A percentile compares a stretch with the other conserved stretches of the same genome.
Evolutionary conservation across 2,113 vertebrate species (phyloP).

Genomic region (Paraplagusia blochii): DNA sequence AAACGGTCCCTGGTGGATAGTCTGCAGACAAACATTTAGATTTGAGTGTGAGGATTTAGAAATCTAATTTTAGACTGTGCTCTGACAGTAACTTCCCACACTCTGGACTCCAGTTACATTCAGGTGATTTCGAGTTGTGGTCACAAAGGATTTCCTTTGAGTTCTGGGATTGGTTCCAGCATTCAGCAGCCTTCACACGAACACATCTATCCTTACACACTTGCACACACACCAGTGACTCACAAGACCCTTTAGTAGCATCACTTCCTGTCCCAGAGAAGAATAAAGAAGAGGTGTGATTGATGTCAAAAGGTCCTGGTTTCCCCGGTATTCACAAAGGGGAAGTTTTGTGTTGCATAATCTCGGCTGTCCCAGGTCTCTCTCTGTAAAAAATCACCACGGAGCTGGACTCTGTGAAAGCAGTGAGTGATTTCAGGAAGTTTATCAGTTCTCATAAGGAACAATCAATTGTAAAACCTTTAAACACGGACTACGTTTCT

Average conservation of each 20-base stretch:
- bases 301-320: slow-evolving; percentile 22
- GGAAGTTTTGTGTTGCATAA: slow-evolving; percentile 11
- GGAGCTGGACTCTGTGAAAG: slow-evolving; percentile 4
- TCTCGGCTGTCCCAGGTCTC: slow-evolving; percentile 1
- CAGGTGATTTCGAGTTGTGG: slow-evolving; percentile 50
- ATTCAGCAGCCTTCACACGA: slow-evolving; percentile 24
- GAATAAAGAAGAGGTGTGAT: slow-evolving; percentile 25
- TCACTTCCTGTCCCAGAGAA: slow-evolving; percentile 36
- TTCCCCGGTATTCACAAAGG: slow-evolving; percentile 14
- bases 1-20: too few relatives aligned
- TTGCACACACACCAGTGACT: not conserved
- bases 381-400: slow-evolving; percentile 23
- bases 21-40: too few relatives aligned
- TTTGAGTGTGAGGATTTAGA: too few relatives aligned
- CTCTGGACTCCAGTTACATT: slow-evolving; percentile 46
- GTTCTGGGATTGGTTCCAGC: slow-evolving; percentile 53
- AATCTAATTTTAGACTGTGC: too few relatives aligned
- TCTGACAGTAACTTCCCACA: not conserved
- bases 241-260: slow-evolving; percentile 6
- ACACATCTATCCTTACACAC: not conserved
- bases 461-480: slow-evolving; percentile 30
- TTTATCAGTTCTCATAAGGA: slow-evolving; percentile 37
- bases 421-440: slow-evolving; percentile 26
- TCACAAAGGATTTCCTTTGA: slow-evolving; percentile 65
- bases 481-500: slow-evolving; percentile 21